phyloP scores from a whole-genome alignment of 2,888 invertebrate species.

The Lycocerus yunnanus region DNA sequence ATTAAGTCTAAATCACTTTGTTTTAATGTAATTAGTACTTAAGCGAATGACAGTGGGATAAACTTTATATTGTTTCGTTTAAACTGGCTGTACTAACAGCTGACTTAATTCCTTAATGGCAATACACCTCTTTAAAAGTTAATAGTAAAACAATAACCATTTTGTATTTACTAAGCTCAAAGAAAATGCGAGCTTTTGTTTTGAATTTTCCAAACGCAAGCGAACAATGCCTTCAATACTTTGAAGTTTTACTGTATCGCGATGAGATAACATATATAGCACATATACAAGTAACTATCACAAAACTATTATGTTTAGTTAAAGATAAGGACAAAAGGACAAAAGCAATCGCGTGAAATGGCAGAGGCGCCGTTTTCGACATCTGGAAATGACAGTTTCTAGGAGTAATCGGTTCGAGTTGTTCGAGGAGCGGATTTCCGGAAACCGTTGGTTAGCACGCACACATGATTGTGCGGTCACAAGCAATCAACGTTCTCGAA shows the following conservation, averaged over 20 bases:
- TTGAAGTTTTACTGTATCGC: constrained; percentile 8
- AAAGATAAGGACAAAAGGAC: constrained; percentile 25
- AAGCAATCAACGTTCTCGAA: constrained; percentile 49
- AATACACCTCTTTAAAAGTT: constrained; percentile 15
- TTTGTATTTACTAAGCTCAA: neutral
- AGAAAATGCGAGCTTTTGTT: neutral
- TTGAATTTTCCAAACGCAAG: neutral
- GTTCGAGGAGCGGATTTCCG: constrained; percentile 48
- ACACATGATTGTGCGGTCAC: constrained; percentile 52
- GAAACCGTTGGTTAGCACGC: constrained; percentile 46
- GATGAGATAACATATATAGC: constrained; percentile 6
- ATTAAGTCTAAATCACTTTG: constrained; percentile 48
- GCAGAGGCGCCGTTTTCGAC: constrained; percentile 35
- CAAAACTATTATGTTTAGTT: constrained; percentile 29
- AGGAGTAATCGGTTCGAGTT: constrained; percentile 49
- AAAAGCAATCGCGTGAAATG: constrained; percentile 27
- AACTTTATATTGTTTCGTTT: constrained; percentile 41
- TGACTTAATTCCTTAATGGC: constrained; percentile 21
- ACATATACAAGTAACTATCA: constrained; percentile 13
- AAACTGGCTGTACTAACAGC: constrained; percentile 21
- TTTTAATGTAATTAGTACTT: constrained; percentile 47
- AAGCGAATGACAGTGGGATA: constrained; percentile 40
- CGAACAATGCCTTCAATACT: neutral
- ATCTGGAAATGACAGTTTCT: constrained; percentile 52
- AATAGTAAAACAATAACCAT: constrained; percentile 15